Percentiles rank a stretch among this genome's conserved stretches.
These are phyloP conservation scores for Pseudochromis fuscus DNA, from an alignment of 2,797 vertebrate species.

Conservation along the genomic window DNA sequence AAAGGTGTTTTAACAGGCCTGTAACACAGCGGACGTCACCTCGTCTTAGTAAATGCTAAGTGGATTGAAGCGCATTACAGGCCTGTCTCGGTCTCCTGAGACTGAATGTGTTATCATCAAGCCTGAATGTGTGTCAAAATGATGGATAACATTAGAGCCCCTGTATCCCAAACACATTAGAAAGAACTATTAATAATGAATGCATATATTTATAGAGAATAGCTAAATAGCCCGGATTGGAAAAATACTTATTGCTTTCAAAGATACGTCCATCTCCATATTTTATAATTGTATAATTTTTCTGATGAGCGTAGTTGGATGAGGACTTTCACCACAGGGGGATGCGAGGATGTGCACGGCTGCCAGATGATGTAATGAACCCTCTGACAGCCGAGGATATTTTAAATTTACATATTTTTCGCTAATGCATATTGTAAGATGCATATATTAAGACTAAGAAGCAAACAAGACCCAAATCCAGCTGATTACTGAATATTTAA, in stretches of 20 bases:
- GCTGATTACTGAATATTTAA: neutral
- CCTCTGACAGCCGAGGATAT: neutral
- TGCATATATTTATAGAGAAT: neutral
- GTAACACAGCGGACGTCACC: constrained; percentile 18
- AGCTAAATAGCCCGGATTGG: neutral
- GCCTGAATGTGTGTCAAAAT: constrained; percentile 30
- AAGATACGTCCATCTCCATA: neutral
- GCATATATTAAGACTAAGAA: neutral
- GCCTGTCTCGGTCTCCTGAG: constrained; percentile 24
- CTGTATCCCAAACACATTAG: constrained; percentile 23
- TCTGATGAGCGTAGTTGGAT: neutral
- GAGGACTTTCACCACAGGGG: neutral
- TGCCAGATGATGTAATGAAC: neutral
- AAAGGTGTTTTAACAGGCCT: constrained; percentile 12
- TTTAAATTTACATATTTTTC: neutral
- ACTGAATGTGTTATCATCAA: constrained; percentile 18
- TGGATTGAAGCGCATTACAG: constrained; percentile 66
- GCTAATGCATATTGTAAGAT: neutral
- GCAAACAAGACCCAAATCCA: constrained; percentile 27
- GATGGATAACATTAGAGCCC: constrained; percentile 39
- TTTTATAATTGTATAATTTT: no score
- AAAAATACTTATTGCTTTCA: neutral
- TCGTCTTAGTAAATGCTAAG: constrained; percentile 51
- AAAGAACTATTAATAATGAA: constrained; percentile 26
- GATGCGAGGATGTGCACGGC: neutral